Evolutionary conservation across 2,888 invertebrate species (phyloP), one percentile per base, ranked within the genome.

Genomic region (Amblyteles armatorius): DNA sequence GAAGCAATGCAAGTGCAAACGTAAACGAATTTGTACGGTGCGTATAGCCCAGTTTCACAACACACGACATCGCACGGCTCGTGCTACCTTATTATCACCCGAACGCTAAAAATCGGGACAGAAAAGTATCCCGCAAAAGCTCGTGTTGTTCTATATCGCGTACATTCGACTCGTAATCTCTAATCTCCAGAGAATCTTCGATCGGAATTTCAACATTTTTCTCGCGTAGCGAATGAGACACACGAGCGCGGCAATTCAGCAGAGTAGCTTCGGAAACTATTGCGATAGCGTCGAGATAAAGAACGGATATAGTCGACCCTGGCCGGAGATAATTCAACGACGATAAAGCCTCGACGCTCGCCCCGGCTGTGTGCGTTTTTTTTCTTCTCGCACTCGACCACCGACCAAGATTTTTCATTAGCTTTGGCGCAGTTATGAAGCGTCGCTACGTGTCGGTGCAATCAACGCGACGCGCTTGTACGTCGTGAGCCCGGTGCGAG

Each of bases 1-100:
- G 81, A 81, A 81, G 78, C 81, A 63, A 84, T 84, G 73, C 81
- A 78, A 84, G 78, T 81, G 78, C 77, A 48, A 26, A 50, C 29
- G 22, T 63, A 81, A 80, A 84, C 73, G 63, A 73, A 68, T 78
- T 78, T 65, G 2, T 63, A 77, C 67, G 80, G 72, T 81, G 68
- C 57, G 84, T 81, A 84, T 26, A 16, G 33, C 16, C 40, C 22
- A 73, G 6, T 33, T 29, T 22, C 60, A 60, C 29, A 16, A 60
- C 16, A 60, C 60, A 60, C 44, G 40, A 55, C 55, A 55, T 9
- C 19, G n/a, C 22, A 3, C 40, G 9, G 33, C 5, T 33, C 19
- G 55, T 9, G 1, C 9, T 22, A 55, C 55, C 29, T 60, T 4
- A 13, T 60, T 60, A 13, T 26, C 26, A 2, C 11, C 40, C 16